phyloP scores from a whole-genome alignment of 2,888 invertebrate genomes.

The Erebia aethiops region DNA sequence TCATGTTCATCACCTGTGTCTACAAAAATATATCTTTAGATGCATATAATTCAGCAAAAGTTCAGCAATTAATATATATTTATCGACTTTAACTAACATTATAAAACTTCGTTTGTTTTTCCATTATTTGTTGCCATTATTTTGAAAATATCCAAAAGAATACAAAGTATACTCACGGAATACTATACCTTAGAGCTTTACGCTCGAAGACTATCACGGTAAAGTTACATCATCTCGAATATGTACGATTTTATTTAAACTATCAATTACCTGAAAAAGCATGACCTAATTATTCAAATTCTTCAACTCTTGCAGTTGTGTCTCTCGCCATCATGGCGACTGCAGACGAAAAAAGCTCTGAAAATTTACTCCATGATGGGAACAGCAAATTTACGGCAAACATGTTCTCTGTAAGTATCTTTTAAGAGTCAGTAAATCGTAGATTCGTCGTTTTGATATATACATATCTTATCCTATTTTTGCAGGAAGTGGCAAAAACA shows the following conservation, averaged over 20 bases:
- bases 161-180: no score
- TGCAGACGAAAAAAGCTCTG: conserved; percentile 45
- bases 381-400: conserved; percentile 21
- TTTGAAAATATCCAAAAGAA: no score
- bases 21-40: no score
- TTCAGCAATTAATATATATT: no score
- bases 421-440: neutral
- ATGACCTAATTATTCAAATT: neutral
- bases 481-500: conserved; percentile 58
- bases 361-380: conserved; percentile 39
- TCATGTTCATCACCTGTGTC: no score
- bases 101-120: no score
- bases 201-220: no score
- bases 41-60: no score
- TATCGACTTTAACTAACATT: no score
- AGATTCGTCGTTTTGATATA: neutral
- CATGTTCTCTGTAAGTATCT: conserved; percentile 14
- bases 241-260: neutral
- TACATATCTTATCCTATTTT: conserved; percentile 20
- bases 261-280: neutral
- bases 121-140: no score
- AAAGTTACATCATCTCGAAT: no score
- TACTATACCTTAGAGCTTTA: no score
- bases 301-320: conserved; percentile 34
- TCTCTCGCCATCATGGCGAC: conserved; percentile 48